Evolutionary conservation across 2,113 vertebrate genomes (phyloP).

Genomic region (Phrynocephalus versicolor): DNA sequence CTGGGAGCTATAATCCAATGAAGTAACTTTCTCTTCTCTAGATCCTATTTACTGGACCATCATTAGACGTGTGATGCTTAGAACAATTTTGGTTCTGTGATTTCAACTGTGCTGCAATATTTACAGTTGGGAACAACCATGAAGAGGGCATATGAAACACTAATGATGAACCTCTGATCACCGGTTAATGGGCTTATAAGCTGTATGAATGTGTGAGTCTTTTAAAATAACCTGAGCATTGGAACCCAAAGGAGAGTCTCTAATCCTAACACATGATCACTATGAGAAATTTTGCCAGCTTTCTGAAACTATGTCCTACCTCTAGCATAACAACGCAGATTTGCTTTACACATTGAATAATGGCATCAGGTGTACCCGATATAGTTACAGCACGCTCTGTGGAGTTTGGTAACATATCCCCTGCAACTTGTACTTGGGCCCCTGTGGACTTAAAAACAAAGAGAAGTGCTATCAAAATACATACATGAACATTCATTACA

Average conservation of each 20-base stretch:
- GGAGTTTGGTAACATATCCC: conserved; percentile 93
- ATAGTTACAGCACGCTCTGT: conserved; percentile 93
- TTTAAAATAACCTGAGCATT: accelerated
- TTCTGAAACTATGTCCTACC: conserved; percentile 50
- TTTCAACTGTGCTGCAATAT: neutral
- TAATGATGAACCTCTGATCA: neutral
- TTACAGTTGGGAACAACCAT: neutral
- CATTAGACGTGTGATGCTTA: neutral
- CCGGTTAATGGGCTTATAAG: neutral
- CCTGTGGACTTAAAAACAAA: conserved; percentile 84
- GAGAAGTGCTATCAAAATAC: neutral
- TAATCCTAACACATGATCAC: neutral
- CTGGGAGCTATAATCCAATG: no score
- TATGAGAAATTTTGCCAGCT: neutral
- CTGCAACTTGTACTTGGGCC: conserved; percentile 93
- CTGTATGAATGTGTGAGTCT: neutral
- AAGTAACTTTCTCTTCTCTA: no score
- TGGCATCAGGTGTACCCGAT: conserved; percentile 90
- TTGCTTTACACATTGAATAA: conserved; percentile 91
- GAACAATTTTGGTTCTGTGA: neutral
- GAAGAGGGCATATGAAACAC: neutral
- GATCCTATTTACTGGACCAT: neutral
- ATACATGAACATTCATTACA: neutral
- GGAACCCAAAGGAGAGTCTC: neutral
- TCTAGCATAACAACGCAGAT: conserved; percentile 94